Evolutionary conservation across 2,888 invertebrate genomes (phyloP).

Genomic region (Andrena haemorrhoa): DNA sequence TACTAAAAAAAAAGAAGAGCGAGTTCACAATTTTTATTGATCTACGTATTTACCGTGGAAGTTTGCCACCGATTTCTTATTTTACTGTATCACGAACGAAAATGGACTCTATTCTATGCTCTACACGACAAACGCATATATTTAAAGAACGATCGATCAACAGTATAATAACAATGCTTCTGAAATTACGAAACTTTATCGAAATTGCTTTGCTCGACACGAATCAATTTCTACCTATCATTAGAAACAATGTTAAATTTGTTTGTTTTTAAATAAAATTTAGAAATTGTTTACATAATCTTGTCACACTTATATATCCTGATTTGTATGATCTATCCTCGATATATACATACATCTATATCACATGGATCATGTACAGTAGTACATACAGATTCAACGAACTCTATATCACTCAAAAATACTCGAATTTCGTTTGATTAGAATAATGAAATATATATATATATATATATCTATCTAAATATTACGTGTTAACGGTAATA

Average conservation of each 20-base stretch:
- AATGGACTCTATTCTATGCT: slow-evolving; percentile 31
- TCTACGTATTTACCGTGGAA: slow-evolving; percentile 21
- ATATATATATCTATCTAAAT: too few relatives aligned
- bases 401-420: slow-evolving; percentile 9
- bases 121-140: slow-evolving; percentile 27
- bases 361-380: not conserved
- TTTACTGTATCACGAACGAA: slow-evolving; percentile 32
- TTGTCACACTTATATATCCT: slow-evolving; percentile 38
- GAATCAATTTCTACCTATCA: slow-evolving; percentile 38
- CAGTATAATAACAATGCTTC: slow-evolving; percentile 4
- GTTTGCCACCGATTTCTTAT: slow-evolving; percentile 20
- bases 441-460: slow-evolving; percentile 10
- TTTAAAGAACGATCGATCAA: slow-evolving; percentile 18
- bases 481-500: slow-evolving; percentile 13
- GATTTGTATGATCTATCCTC: slow-evolving; percentile 15
- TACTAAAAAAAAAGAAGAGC: not conserved
- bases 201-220: slow-evolving; percentile 33
- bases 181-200: slow-evolving; percentile 20
- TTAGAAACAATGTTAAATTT: slow-evolving; percentile 61
- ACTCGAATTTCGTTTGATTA: not conserved
- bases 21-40: slow-evolving; percentile 14
- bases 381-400: slow-evolving; percentile 7
- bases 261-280: slow-evolving; percentile 70
- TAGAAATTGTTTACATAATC: slow-evolving; percentile 60
- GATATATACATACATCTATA: slow-evolving; percentile 8